Evolutionary conservation across 1,140 invertebrate genomes (phyloP).

Genomic region (Drosophila aff.): DNA sequence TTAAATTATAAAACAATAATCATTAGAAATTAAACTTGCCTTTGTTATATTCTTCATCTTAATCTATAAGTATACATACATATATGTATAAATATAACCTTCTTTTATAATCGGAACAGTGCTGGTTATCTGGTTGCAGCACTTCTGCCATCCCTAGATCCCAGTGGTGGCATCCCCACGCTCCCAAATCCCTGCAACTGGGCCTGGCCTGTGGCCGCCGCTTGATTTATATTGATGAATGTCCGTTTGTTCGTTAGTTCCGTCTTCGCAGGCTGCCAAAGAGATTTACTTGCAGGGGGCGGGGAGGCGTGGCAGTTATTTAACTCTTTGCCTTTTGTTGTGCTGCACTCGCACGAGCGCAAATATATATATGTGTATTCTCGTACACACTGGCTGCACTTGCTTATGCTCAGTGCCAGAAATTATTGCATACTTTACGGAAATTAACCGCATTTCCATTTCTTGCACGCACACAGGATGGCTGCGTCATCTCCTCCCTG

Average conservation of each 20-base stretch:
- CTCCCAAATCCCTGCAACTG: conserved; percentile 29
- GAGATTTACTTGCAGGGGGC: conserved; percentile 70
- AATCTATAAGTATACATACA: no score
- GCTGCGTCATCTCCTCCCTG: conserved; percentile 51
- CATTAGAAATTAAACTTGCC: background rate
- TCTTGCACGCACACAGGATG: conserved; percentile 78
- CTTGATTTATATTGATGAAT: conserved; percentile 85
- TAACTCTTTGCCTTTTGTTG: conserved; percentile 61
- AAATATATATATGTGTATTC: conserved; percentile 14
- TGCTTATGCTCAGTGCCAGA: conserved; percentile 75
- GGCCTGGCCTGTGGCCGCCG: conserved; percentile 67
- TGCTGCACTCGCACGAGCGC: conserved; percentile 37
- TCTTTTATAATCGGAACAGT: background rate
- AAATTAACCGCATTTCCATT: conserved; percentile 84
- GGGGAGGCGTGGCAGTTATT: conserved; percentile 65
- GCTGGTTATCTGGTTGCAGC: background rate
- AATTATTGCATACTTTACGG: conserved; percentile 85
- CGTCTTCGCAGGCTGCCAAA: conserved; percentile 78
- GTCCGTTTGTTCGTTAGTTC: conserved; percentile 83
- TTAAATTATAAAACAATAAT: background rate
- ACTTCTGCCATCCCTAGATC: conserved; percentile 8
- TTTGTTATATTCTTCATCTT: no score
- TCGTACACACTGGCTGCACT: conserved; percentile 21
- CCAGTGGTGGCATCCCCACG: background rate
- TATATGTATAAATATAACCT: no score